Evolutionary conservation across 2,113 vertebrate genomes (phyloP).

Genomic region (Ictidomys tridecemlineatus): DNA sequence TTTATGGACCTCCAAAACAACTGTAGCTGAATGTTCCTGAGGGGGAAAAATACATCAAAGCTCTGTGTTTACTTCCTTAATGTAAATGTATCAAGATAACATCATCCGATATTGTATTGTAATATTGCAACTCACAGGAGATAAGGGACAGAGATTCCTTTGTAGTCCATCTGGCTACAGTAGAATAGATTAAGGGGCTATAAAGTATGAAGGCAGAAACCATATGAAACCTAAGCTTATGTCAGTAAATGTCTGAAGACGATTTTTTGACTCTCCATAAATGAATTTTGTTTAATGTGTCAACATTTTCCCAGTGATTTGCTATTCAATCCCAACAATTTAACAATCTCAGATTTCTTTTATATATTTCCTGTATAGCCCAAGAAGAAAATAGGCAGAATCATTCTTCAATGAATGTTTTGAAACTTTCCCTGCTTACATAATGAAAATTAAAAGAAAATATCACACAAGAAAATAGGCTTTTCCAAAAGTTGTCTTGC

Average conservation of each 20-base stretch:
- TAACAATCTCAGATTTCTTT: conserved; percentile 48
- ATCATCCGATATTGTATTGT: conserved; percentile 64
- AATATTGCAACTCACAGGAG: conserved; percentile 70
- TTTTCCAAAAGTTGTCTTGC: conserved; percentile 73
- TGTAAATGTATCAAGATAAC: conserved; percentile 79
- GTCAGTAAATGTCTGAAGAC: conserved; percentile 15
- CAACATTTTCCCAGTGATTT: conserved; percentile 30
- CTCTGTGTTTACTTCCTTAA: conserved; percentile 81
- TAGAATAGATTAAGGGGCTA: conserved; percentile 61
- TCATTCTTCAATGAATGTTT: not conserved
- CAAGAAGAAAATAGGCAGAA: conserved; percentile 7
- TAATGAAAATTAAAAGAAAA: conserved; percentile 60
- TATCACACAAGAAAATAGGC: conserved; percentile 67
- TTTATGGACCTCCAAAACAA: conserved; percentile 74
- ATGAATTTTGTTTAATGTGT: conserved; percentile 44
- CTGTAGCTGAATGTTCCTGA: conserved; percentile 56
- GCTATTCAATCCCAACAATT: conserved; percentile 30
- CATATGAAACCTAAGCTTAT: conserved; percentile 12
- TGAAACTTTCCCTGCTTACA: conserved; percentile 24
- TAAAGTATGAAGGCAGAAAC: conserved; percentile 55
- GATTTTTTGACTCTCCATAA: conserved; percentile 28
- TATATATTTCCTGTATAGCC: not conserved
- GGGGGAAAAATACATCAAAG: conserved; percentile 84
- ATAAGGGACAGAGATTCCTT: conserved; percentile 82
- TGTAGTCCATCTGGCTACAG: conserved; percentile 50